Conservation (phyloP, 2,113 vertebrate species). For the Arenaria interpres region DNA sequence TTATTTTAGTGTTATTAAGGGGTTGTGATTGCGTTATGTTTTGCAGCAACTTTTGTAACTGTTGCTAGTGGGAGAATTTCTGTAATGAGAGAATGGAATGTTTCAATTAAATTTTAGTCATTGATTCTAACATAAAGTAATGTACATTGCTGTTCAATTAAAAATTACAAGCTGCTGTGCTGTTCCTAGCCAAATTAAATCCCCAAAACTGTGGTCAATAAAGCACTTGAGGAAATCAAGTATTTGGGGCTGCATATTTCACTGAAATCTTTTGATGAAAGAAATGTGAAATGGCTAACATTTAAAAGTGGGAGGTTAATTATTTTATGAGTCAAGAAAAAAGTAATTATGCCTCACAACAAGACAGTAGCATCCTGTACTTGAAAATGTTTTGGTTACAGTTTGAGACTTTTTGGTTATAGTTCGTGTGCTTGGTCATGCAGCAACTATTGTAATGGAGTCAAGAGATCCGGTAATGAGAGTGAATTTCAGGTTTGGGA, state of each 20-base stretch:
- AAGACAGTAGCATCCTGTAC: background rate
- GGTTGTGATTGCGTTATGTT: background rate
- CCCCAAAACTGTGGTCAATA: constrained; percentile 19
- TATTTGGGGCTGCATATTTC: background rate
- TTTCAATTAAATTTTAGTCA: constrained; percentile 55
- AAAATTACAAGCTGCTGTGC: constrained; percentile 63
- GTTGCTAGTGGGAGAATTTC: background rate
- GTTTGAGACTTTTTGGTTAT: background rate
- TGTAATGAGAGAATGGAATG: constrained; percentile 44
- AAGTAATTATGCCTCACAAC: background rate
- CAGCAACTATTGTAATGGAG: background rate
- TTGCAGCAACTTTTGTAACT: background rate
- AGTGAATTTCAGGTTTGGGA: background rate
- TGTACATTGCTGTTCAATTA: constrained; percentile 53
- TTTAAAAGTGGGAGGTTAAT: constrained; percentile 1
- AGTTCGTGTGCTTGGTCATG: background rate
- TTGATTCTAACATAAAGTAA: constrained; percentile 40
- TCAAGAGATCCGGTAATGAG: background rate
- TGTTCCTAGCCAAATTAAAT: constrained; percentile 41
- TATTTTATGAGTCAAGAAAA: constrained; percentile 20
- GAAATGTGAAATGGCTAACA: constrained; percentile 13
- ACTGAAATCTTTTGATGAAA: background rate
- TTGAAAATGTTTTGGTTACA: background rate
- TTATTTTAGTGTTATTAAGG: background rate
- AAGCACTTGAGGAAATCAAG: constrained; percentile 53